phyloP scores from a whole-genome alignment of 2,113 vertebrate species.

The Nematolebias whitei region DNA sequence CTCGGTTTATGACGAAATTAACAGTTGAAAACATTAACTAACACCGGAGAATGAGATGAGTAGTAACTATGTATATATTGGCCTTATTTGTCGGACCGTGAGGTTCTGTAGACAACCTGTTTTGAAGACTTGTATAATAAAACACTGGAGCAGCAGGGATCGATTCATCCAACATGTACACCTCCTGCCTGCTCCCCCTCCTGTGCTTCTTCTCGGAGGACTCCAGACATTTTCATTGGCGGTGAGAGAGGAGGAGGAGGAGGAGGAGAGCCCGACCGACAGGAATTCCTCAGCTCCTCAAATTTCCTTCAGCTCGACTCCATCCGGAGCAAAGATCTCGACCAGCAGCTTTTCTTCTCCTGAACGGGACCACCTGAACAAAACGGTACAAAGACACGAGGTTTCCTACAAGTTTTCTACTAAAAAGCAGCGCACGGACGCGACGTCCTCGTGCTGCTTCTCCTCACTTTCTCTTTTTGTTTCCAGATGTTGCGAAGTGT shows the following conservation, averaged over 20 bases:
- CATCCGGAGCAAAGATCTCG: constrained; percentile 37
- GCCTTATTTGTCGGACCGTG: background rate
- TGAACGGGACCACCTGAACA: background rate
- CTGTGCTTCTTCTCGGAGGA: constrained; percentile 20
- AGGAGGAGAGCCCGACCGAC: constrained; percentile 60
- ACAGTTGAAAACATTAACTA: too few species aligned
- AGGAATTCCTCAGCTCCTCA: constrained; percentile 79
- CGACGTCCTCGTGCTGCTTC: background rate
- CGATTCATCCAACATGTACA: too few species aligned
- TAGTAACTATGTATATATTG: too few species aligned
- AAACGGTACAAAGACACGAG: constrained; percentile 57
- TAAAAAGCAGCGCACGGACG: background rate
- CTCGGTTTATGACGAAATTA: too few species aligned
- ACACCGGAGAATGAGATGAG: too few species aligned
- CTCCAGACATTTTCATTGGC: constrained; percentile 60
- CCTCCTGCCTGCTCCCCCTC: too few species aligned
- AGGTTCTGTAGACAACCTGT: background rate
- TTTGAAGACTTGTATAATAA: background rate
- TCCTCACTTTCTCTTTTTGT: constrained; percentile 24
- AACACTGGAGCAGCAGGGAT: too few species aligned
- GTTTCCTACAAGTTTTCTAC: constrained; percentile 22
- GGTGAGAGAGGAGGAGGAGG: constrained; percentile 5
- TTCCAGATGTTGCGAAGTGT: constrained; percentile 79
- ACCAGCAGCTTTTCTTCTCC: constrained; percentile 18
- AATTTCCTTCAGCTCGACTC: constrained; percentile 69